Evolutionary conservation across 2,888 invertebrate species (phyloP).

Genomic region (Cheiracanthium punctorium): DNA sequence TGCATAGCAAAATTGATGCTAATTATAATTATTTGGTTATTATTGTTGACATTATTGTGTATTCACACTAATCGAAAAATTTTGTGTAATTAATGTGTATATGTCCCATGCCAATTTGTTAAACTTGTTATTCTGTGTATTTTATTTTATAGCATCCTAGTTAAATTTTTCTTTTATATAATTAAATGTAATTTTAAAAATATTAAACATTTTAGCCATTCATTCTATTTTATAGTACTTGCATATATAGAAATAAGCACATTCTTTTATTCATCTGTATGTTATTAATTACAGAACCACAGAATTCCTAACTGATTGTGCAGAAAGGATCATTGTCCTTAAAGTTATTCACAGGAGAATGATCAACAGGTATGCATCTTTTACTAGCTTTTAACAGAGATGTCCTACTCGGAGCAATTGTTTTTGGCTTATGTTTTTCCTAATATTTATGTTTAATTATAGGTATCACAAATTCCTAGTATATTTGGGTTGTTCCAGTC

Average conservation of each 20-base stretch:
- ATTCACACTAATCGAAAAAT: too few relatives aligned
- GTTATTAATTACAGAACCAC: slow-evolving; percentile 83
- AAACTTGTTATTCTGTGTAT: too few relatives aligned
- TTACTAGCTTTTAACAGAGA: neutral
- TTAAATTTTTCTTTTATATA: too few relatives aligned
- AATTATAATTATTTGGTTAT: too few relatives aligned
- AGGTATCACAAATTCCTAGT: slow-evolving; percentile 91
- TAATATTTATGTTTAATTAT: neutral
- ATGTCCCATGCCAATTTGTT: too few relatives aligned
- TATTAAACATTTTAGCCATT: neutral
- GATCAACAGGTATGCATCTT: slow-evolving; percentile 81
- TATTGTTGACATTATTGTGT: too few relatives aligned
- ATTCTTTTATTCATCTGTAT: slow-evolving; percentile 1
- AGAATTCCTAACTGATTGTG: slow-evolving; percentile 96
- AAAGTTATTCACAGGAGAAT: slow-evolving; percentile 93
- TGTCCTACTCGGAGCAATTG: too few relatives aligned
- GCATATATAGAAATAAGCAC: too few relatives aligned
- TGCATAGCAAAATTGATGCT: too few relatives aligned
- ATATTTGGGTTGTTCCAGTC: slow-evolving; percentile 93
- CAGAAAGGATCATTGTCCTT: slow-evolving; percentile 95
- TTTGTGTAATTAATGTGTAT: too few relatives aligned
- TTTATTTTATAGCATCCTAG: too few relatives aligned
- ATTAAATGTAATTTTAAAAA: neutral
- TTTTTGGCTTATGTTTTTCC: neutral
- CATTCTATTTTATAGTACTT: neutral